Conservation (phyloP, 1,140 invertebrate genomes). For the Ceratina calcarata region DNA sequence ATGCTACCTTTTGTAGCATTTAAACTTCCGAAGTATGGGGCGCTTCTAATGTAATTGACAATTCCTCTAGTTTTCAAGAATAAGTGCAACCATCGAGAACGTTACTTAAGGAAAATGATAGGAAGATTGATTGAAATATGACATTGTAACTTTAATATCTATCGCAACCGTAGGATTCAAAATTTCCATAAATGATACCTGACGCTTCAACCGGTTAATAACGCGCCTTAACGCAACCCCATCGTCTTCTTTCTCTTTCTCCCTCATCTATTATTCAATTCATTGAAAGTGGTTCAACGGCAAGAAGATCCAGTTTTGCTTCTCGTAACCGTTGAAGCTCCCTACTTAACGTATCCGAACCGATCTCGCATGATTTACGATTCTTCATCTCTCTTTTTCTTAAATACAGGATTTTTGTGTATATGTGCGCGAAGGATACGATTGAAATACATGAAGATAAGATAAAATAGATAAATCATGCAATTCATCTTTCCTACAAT, state of each 20-base stretch:
- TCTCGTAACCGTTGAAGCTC: slow-evolving; percentile 7
- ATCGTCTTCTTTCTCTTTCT: slow-evolving; percentile 5
- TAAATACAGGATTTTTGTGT: background rate
- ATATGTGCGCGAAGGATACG: no score
- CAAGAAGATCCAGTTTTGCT: slow-evolving; percentile 40
- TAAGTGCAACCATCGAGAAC: no score
- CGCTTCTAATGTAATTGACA: no score
- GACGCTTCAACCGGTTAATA: slow-evolving; percentile 3
- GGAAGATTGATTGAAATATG: background rate
- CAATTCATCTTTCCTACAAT: no score
- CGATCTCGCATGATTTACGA: slow-evolving; percentile 4
- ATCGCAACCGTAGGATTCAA: background rate
- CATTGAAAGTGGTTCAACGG: slow-evolving; percentile 25
- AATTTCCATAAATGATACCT: background rate
- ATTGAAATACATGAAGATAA: no score
- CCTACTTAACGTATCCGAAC: slow-evolving; percentile 19
- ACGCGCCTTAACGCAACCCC: background rate
- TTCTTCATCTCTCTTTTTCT: background rate
- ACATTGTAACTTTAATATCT: background rate
- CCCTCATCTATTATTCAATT: slow-evolving; percentile 17
- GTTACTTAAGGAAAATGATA: no score
- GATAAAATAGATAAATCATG: no score
- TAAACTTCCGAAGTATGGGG: no score
- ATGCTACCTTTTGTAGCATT: no score
- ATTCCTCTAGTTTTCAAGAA: no score